Percentiles rank a stretch among this genome's conserved stretches.
phyloP scores from a whole-genome alignment of 2,888 invertebrate genomes.

The Ophion costatus region DNA sequence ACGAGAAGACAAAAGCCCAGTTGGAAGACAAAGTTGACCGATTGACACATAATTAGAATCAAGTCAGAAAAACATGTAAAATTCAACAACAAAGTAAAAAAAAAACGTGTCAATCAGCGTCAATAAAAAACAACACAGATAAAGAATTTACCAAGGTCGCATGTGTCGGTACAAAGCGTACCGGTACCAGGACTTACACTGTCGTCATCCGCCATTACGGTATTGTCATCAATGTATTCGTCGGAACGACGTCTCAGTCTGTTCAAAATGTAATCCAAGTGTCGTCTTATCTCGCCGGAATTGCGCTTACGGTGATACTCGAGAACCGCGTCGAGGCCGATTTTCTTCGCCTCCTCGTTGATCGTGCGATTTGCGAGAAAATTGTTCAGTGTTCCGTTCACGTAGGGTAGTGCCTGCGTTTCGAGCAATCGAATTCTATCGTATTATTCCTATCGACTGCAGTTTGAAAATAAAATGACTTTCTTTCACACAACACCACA shows the following conservation, averaged over 20 bases:
- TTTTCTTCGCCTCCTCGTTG: slow-evolving; percentile 83
- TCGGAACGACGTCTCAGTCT: slow-evolving; percentile 73
- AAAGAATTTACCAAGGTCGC: too few relatives aligned
- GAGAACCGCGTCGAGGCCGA: slow-evolving; percentile 74
- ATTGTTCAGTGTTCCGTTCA: slow-evolving; percentile 83
- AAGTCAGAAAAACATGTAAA: too few relatives aligned
- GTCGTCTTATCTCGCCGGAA: slow-evolving; percentile 75
- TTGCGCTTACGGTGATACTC: slow-evolving; percentile 75
- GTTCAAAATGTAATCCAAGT: slow-evolving; percentile 76
- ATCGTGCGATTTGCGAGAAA: slow-evolving; percentile 84
- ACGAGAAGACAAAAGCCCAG: too few relatives aligned
- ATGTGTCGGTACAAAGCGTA: neutral
- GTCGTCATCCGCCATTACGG: slow-evolving; percentile 75
- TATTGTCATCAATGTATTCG: slow-evolving; percentile 70
- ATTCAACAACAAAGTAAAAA: neutral
- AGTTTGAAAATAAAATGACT: neutral
- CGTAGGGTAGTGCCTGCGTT: slow-evolving; percentile 75
- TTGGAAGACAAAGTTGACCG: too few relatives aligned
- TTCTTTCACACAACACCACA: too few relatives aligned
- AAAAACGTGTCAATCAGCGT: neutral
- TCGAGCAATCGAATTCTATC: neutral
- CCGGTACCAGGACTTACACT: slow-evolving; percentile 68
- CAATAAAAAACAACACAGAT: neutral
- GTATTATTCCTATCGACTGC: neutral
- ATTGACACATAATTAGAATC: too few relatives aligned